These are phyloP conservation scores for Manis crassicaudata DNA, from an alignment of 2,797 vertebrate species.

Conservation along the genomic window DNA sequence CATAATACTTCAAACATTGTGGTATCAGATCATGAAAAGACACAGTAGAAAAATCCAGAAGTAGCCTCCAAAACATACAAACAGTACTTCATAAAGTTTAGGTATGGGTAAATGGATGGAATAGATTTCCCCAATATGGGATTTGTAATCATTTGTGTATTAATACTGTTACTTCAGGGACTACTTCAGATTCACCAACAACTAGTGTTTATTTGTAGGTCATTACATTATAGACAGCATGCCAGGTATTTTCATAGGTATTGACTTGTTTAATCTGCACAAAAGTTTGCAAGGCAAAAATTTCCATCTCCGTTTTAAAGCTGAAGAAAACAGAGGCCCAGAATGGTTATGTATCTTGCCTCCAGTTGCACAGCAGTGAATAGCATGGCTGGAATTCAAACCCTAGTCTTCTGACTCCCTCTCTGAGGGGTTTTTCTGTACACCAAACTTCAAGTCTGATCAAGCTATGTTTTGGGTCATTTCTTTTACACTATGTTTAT, in stretches of 20 bases:
- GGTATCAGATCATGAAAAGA: not conserved
- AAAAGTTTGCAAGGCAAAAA: not conserved
- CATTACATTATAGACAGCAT: not conserved
- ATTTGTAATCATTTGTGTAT: not conserved
- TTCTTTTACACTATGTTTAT: not conserved
- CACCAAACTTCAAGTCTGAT: not conserved
- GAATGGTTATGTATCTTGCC: not conserved
- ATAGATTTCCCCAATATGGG: not conserved
- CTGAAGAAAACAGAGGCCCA: not conserved
- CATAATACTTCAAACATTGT: not conserved
- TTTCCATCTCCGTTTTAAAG: not conserved
- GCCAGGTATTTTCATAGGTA: not conserved
- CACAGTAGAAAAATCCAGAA: not conserved
- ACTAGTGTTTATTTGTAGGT: not conserved
- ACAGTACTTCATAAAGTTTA: not conserved
- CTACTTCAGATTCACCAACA: not conserved
- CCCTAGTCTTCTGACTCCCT: not conserved
- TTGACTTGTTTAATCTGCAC: slow-evolving; percentile 3
- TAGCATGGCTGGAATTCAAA: not conserved
- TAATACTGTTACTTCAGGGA: not conserved
- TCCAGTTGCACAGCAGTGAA: not conserved
- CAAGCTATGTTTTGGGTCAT: not conserved
- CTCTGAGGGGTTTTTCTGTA: not conserved
- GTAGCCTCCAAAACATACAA: not conserved
- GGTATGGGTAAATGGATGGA: not conserved